Percentiles rank a stretch among this genome's conserved stretches.
Evolutionary conservation across 2,888 invertebrate species (phyloP).

Genomic region (Belgica antarctica): DNA sequence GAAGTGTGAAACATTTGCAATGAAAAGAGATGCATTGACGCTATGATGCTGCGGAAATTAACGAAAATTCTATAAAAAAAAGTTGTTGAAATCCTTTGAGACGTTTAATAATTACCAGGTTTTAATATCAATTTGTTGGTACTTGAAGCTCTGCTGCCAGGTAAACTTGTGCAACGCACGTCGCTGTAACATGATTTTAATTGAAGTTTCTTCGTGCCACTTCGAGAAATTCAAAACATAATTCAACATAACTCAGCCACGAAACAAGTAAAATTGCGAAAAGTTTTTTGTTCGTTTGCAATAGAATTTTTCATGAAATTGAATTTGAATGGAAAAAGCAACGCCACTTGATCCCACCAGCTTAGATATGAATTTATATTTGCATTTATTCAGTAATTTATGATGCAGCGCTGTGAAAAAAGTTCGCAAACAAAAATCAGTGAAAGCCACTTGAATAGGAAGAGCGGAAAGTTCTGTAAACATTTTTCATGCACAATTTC

Average conservation of each 20-base stretch:
- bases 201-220: not conserved
- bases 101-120: too few species aligned
- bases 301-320: slow-evolving; percentile 30
- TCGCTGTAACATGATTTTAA: too few species aligned
- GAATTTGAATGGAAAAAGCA: slow-evolving; percentile 31
- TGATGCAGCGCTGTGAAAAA: slow-evolving; percentile 14
- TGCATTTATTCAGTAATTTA: slow-evolving; percentile 37
- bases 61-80: too few species aligned
- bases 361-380: slow-evolving; percentile 34
- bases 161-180: too few species aligned
- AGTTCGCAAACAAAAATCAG: not conserved
- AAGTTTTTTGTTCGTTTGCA: slow-evolving; percentile 4
- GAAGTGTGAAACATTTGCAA: too few species aligned
- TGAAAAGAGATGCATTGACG: too few species aligned
- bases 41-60: too few species aligned
- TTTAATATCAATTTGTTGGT: too few species aligned
- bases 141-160: too few species aligned
- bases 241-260: too few species aligned
- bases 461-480: not conserved
- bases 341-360: slow-evolving; percentile 38
- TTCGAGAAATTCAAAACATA: not conserved
- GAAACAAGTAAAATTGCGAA: not conserved
- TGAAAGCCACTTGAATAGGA: slow-evolving; percentile 23
- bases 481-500: slow-evolving; percentile 38
- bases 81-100: too few species aligned